Evolutionary conservation across 2,797 vertebrate genomes (phyloP).

Genomic region (Leptoclinus maculatus): DNA sequence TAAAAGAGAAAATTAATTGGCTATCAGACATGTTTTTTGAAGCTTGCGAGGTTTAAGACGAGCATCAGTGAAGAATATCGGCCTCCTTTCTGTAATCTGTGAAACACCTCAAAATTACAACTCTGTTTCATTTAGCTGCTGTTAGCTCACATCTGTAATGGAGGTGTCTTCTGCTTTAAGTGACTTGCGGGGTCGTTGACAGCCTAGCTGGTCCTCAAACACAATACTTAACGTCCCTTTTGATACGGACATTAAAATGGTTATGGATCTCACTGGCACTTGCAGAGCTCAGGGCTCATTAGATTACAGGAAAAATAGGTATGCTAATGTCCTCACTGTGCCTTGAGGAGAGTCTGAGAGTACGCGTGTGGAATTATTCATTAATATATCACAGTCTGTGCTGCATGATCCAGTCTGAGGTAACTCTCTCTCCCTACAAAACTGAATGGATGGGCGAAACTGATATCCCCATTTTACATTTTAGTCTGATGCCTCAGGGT

Average conservation of each 20-base stretch:
- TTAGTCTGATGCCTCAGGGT: constrained; percentile 15
- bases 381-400: constrained; percentile 42
- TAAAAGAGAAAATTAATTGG: constrained; percentile 62
- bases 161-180: constrained; percentile 3
- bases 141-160: background rate
- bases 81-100: constrained; percentile 46
- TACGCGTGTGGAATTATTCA: constrained; percentile 66
- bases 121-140: constrained; percentile 2
- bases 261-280: constrained; percentile 33
- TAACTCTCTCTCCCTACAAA: constrained; percentile 7
- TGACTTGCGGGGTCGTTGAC: constrained; percentile 24
- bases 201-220: constrained; percentile 3
- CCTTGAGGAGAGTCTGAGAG: constrained; percentile 57
- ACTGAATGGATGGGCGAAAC: constrained; percentile 18
- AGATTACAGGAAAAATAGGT: constrained; percentile 52
- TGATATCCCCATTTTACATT: constrained; percentile 11
- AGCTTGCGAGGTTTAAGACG: constrained; percentile 42
- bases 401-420: constrained; percentile 20
- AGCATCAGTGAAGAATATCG: constrained; percentile 31
- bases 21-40: constrained; percentile 56
- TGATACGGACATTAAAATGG: constrained; percentile 42
- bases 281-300: constrained; percentile 40
- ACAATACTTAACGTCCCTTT: constrained; percentile 29
- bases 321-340: constrained; percentile 48
- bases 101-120: constrained; percentile 19